These are phyloP conservation scores for Sisyra nigra DNA, from an alignment of 2,888 invertebrate species.

Conservation along the genomic window DNA sequence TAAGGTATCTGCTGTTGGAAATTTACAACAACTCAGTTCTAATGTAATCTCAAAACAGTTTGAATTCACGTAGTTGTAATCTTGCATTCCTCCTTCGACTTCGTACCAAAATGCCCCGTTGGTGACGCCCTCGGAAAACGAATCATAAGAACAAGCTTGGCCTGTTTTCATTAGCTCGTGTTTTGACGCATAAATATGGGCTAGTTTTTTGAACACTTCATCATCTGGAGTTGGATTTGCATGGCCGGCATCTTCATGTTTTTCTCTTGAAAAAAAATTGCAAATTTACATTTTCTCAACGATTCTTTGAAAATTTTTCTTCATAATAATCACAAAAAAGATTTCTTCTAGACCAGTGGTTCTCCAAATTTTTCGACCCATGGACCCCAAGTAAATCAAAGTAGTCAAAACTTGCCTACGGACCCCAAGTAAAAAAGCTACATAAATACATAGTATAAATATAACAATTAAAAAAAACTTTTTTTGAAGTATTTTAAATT, in stretches of 20 bases:
- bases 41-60: conserved; percentile 96
- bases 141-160: conserved; percentile 51
- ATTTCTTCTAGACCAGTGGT: too few relatives aligned
- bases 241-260: conserved; percentile 27
- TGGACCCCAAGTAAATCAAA: too few relatives aligned
- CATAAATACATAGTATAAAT: too few relatives aligned
- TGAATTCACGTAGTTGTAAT: conserved; percentile 90
- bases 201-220: conserved; percentile 59
- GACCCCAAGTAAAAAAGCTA: too few relatives aligned
- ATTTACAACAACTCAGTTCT: conserved; percentile 94
- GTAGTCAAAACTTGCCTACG: too few relatives aligned
- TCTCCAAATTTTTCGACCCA: too few relatives aligned
- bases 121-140: conserved; percentile 65
- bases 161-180: conserved; percentile 64
- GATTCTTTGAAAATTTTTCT: too few relatives aligned
- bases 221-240: conserved; percentile 73
- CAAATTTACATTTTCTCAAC: too few relatives aligned
- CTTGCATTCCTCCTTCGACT: conserved; percentile 91
- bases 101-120: conserved; percentile 91
- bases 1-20: conserved; percentile 55
- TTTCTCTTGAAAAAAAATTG: neutral
- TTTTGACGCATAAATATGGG: conserved; percentile 55
- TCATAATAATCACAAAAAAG: too few relatives aligned
- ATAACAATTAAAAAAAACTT: too few relatives aligned
- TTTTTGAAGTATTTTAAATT: too few relatives aligned